Evolutionary conservation across 2,797 vertebrate species (phyloP).

Genomic region (Siniperca scherzeri): DNA sequence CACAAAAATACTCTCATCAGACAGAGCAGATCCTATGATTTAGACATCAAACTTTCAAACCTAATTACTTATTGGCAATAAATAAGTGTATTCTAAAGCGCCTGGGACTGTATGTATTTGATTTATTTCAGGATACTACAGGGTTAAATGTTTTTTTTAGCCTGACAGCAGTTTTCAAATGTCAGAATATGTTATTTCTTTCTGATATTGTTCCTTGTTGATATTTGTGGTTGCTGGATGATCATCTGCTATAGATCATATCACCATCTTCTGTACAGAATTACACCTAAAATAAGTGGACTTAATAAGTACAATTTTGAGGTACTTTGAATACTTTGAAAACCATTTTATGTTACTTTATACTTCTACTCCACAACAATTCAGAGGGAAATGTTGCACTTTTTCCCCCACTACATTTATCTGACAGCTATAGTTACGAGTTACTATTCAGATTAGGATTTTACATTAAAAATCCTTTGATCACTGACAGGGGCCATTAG

Average conservation of each 20-base stretch:
- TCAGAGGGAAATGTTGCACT: too few relatives aligned
- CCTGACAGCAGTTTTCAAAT: constrained; percentile 23
- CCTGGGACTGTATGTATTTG: not conserved
- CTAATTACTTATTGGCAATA: not conserved
- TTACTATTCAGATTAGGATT: not conserved
- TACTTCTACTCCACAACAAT: not conserved
- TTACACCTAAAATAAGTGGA: not conserved
- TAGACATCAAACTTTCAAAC: not conserved
- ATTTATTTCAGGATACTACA: not conserved
- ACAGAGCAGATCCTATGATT: not conserved
- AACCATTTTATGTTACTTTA: not conserved
- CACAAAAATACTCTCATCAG: constrained; percentile 20
- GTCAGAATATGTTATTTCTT: constrained; percentile 22
- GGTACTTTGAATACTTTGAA: not conserved
- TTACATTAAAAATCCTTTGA: not conserved
- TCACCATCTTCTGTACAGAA: not conserved
- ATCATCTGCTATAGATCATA: not conserved
- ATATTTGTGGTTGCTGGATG: constrained; percentile 33
- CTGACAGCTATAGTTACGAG: not conserved
- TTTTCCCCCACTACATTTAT: too few relatives aligned
- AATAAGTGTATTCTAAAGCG: not conserved
- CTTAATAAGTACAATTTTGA: not conserved
- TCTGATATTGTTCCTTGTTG: constrained; percentile 30
- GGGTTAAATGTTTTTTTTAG: constrained; percentile 5
- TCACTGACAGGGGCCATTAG: not conserved